These are phyloP conservation scores for Microctonus hyperodae DNA, from an alignment of 2,888 invertebrate genomes.

Conservation along the genomic window DNA sequence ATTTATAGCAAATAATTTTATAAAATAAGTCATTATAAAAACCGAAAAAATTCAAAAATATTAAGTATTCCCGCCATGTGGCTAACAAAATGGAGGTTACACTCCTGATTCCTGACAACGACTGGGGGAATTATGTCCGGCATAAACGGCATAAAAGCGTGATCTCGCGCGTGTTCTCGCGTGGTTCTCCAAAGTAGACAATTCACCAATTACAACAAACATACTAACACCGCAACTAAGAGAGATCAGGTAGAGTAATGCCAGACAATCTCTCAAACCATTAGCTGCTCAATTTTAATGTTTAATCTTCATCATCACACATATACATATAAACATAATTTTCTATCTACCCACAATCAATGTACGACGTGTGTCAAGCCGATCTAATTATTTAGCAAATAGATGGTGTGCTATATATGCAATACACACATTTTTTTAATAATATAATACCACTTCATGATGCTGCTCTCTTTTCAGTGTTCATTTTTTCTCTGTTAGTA, in stretches of 20 bases:
- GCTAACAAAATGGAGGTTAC: neutral
- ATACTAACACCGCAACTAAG: no score
- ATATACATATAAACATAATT: no score
- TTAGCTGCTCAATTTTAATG: no score
- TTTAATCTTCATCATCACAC: no score
- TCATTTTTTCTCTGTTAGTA: neutral
- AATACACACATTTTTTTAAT: no score
- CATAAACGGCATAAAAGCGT: constrained; percentile 25
- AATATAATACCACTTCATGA: no score
- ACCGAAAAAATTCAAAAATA: constrained; percentile 1
- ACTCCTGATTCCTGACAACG: constrained; percentile 16
- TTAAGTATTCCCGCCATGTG: neutral
- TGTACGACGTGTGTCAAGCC: neutral
- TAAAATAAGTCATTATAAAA: no score
- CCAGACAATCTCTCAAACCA: no score
- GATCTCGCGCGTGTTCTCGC: constrained; percentile 23
- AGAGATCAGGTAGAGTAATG: no score
- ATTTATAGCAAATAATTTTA: no score
- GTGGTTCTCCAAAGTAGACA: neutral
- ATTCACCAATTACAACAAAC: no score
- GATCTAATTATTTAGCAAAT: neutral
- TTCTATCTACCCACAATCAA: neutral
- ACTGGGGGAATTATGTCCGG: constrained; percentile 20
- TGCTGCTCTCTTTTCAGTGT: neutral
- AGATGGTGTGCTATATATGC: no score